Base-by-base conservation (phyloP, 2,113 vertebrate species). In the Calidris pugnax region DNA sequence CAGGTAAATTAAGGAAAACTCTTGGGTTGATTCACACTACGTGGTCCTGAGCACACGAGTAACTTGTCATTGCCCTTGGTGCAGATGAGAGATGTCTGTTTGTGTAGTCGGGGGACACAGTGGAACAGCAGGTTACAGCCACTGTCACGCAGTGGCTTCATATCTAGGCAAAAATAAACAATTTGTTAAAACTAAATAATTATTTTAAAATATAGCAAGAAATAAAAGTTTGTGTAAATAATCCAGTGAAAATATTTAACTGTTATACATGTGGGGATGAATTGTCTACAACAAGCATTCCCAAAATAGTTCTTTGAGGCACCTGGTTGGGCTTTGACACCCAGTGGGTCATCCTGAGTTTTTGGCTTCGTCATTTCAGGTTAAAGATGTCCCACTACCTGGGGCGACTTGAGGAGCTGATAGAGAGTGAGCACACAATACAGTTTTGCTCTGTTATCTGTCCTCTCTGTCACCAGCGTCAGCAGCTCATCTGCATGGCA, bases 401-500 rank as follows among this genome's bases (percentile, higher is more conserved):
- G 79, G 33, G 76, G 47, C 18, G 37, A 13, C 41, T 19, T 7
- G 35, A 56, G 69, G 69, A 57, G 8, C 43, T 47, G 50, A 18
- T 7, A 47, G 67, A 16, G 57, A 37, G 68, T 50, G 15, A 66
- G 74, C 28, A 24, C 53, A 89, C 89, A 89, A 10, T 60, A 17
- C 59, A 68, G 69, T 39, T 51, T 53, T 97, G 91, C 96, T 91
- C 75, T 55, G 1, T n/a, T 78, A 22, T 90, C 83, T 85, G 75
- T 89, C 71, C 71, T n/a, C 87, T 76, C 79, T 68, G 71, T 81
- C 59, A 60, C 57, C 81, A 82, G 87, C 53, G 89, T 57, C 90
- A 94, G 87, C 82, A 89, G 71, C 85, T 92, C 86, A 32, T 96
- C 90, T 92, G 91, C 77, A 32, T 50, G 37, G 86, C 79, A 88